Conservation (phyloP, 1,140 invertebrate species). For the Caenorhabditis tropicalis region DNA sequence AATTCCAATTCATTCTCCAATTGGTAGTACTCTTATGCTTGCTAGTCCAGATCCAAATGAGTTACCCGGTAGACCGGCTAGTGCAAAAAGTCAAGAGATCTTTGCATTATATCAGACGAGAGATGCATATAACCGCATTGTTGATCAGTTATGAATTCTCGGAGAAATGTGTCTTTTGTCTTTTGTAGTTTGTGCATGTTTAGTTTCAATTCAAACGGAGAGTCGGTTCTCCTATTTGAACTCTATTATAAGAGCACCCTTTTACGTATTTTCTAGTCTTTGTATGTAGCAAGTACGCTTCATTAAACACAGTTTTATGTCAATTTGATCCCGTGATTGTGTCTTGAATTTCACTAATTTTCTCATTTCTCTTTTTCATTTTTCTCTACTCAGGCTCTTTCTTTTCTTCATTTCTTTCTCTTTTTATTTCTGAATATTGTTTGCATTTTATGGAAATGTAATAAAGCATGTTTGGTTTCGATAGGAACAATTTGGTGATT, state of each 20-base stretch:
- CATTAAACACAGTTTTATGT: slow-evolving; percentile 18
- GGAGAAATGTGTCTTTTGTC: background rate
- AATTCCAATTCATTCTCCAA: slow-evolving; percentile 16
- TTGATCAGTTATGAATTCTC: slow-evolving; percentile 49
- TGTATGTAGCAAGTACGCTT: slow-evolving; percentile 2
- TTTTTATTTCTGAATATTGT: background rate
- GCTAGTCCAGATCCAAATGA: slow-evolving; percentile 24
- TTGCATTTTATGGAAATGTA: background rate
- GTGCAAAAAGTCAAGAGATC: slow-evolving; percentile 28
- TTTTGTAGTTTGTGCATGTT: slow-evolving; percentile 25
- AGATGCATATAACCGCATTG: slow-evolving; percentile 43
- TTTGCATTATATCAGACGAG: slow-evolving; percentile 43
- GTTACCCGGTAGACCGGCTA: slow-evolving; percentile 5
- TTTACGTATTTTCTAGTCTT: background rate
- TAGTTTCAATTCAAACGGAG: background rate
- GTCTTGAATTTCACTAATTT: slow-evolving; percentile 18
- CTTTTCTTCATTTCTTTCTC: background rate
- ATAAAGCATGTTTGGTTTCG: background rate
- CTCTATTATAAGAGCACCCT: no score
- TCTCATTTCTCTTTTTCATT: background rate
- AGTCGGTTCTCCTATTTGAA: no score
- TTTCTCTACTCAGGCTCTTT: slow-evolving; percentile 26
- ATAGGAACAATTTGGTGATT: background rate
- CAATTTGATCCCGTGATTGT: slow-evolving; percentile 5
- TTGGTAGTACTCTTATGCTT: slow-evolving; percentile 29